Evolutionary conservation across 2,888 invertebrate species (phyloP), one percentile per base, ranked within the genome.

Genomic region (Hydriomena furcata): DNA sequence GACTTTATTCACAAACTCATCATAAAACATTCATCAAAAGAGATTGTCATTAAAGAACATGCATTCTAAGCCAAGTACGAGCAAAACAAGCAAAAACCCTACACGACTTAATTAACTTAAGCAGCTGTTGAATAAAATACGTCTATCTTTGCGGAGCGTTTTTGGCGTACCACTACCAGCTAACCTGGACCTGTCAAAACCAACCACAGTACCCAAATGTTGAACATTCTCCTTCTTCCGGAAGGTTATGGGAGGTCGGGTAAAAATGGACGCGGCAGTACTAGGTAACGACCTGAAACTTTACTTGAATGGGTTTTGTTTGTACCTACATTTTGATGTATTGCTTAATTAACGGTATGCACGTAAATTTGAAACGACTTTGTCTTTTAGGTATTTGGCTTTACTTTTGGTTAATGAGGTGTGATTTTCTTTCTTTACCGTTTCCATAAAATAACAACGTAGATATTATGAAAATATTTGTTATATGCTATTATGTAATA

Each of bases 101-200:
- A 48, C 40, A 25, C 5, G 30, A 47, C 44, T 55, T 52, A 55
- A 55, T 55, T 52, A 52, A 45, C 42, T 43, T 34, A 55, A 49
- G 41, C 44, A 52, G 40, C 36, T 49, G 45, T 38, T 42, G 38
- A 28, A 40, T 38, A 56, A 49, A 56, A 52, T 45, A 42, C 42
- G 38, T 48, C 38, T 38, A 46, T 41, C 37, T 47, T 56, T 50
- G 32, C 34, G 24, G 27, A 21, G 41, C 38, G 45, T 45, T 49
- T 48, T 48, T n/a, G 41, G 41, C 30, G 27, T 10, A 27, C 40
- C 32, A 20, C 32, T 10, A 30, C 50, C 46, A 43, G 38, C 4
- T 37, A 6, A 31, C 5, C 1, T n/a, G 25, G 30, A 11, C 25
- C 45, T 17, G 36, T 11, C 5, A 11, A 17, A 35, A 12, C 7